phyloP scores from a whole-genome alignment of 2,113 vertebrate species.

The Amazona vittata region DNA sequence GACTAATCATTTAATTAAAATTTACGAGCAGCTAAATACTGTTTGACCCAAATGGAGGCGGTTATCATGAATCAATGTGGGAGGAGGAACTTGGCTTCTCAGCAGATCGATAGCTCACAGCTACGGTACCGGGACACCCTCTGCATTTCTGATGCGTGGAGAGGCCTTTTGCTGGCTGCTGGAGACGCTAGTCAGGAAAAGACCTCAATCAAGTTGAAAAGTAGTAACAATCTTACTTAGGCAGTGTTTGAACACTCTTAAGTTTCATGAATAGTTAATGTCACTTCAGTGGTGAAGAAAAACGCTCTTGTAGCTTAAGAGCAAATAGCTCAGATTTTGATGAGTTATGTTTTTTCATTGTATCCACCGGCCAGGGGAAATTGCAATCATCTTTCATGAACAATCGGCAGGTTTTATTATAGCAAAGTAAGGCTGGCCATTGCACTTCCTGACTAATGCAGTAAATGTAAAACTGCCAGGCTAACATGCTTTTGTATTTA shows the following conservation, averaged over 20 bases:
- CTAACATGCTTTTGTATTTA: conserved; percentile 66
- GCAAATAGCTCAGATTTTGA: conserved; percentile 76
- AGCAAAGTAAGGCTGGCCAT: conserved; percentile 48
- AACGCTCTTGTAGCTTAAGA: conserved; percentile 67
- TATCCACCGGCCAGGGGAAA: conserved; percentile 67
- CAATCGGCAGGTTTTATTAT: conserved; percentile 66
- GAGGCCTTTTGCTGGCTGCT: not conserved
- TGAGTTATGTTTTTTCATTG: conserved; percentile 70
- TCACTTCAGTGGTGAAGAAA: conserved; percentile 55
- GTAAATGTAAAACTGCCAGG: conserved; percentile 61
- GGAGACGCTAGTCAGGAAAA: not conserved
- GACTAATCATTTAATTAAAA: conserved; percentile 78
- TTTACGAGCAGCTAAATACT: conserved; percentile 73
- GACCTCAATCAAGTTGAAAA: conserved; percentile 72
- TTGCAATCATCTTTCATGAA: conserved; percentile 76
- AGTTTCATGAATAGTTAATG: conserved; percentile 79
- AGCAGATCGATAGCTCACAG: conserved; percentile 42
- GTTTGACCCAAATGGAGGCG: conserved; percentile 67
- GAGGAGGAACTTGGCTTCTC: conserved; percentile 28
- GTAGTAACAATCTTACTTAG: conserved; percentile 62
- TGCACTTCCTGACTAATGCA: conserved; percentile 68
- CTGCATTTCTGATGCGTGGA: not conserved
- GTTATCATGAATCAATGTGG: conserved; percentile 67
- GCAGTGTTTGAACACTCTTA: conserved; percentile 48
- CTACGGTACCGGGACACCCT: not conserved